These are phyloP conservation scores for Brachionus calyciflorus DNA, from an alignment of 1,140 invertebrate species.

Conservation along the genomic window DNA sequence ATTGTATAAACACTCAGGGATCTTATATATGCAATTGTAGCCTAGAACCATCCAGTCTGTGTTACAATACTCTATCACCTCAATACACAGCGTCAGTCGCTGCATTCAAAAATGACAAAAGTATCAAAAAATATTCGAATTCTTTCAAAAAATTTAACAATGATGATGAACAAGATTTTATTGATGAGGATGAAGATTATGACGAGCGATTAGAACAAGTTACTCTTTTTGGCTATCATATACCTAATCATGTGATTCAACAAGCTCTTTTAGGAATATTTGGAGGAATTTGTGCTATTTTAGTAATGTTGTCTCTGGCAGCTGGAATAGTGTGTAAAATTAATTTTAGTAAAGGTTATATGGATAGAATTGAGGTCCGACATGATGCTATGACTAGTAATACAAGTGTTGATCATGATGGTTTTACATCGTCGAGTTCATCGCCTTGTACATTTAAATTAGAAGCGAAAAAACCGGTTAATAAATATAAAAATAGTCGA, in stretches of 20 bases:
- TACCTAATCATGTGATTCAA: conserved; percentile 44
- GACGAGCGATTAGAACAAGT: background rate
- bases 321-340: conserved; percentile 35
- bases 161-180: background rate
- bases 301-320: conserved; percentile 24
- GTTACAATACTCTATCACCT: conserved; percentile 31
- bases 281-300: conserved; percentile 34
- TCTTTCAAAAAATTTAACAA: background rate
- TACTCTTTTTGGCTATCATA: conserved; percentile 2
- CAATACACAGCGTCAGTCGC: conserved; percentile 16
- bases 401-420: conserved; percentile 33
- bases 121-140: conserved; percentile 7
- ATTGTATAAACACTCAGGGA: conserved; percentile 29
- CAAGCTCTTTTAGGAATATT: conserved; percentile 36
- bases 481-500: background rate
- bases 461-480: background rate
- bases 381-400: conserved; percentile 25
- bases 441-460: conserved; percentile 32
- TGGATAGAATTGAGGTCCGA: conserved; percentile 13
- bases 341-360: conserved; percentile 1
- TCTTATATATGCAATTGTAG: conserved; percentile 42
- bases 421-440: conserved; percentile 6
- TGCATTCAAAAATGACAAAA: background rate
- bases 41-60: background rate
- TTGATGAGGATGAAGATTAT: background rate